Percentiles rank a stretch among this genome's conserved stretches.
These are phyloP conservation scores for Acleris holmiana DNA, from an alignment of 2,888 invertebrate species.

Conservation along the genomic window DNA sequence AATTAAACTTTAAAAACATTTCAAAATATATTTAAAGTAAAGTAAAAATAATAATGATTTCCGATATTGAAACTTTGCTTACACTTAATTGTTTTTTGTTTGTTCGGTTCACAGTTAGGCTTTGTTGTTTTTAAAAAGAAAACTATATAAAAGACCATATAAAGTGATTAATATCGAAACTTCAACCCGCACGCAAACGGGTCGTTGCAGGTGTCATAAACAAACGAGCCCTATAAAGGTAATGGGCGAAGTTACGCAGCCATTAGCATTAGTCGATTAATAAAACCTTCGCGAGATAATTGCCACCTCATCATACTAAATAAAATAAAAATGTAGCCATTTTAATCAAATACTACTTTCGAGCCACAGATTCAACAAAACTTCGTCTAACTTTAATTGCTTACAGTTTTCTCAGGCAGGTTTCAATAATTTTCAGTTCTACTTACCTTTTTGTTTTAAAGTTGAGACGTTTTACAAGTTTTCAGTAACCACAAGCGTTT, in stretches of 20 bases:
- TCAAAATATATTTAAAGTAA: too few relatives aligned
- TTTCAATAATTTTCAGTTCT: too few relatives aligned
- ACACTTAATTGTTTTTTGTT: neutral
- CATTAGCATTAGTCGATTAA: conserved; percentile 27
- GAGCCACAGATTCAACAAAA: too few relatives aligned
- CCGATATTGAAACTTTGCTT: neutral
- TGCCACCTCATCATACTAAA: conserved; percentile 3
- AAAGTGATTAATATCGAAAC: conserved; percentile 29
- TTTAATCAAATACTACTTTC: neutral
- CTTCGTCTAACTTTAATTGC: too few relatives aligned
- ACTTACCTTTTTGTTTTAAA: too few relatives aligned
- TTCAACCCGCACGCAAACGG: conserved; percentile 26
- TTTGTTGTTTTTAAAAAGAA: neutral
- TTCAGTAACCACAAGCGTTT: too few relatives aligned
- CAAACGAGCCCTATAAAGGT: conserved; percentile 29
- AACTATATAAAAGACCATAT: conserved; percentile 14
- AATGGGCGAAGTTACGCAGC: conserved; percentile 31
- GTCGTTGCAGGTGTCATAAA: conserved; percentile 36
- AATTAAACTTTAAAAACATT: too few relatives aligned
- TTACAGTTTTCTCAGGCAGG: too few relatives aligned
- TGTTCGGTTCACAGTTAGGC: neutral
- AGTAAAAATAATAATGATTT: too few relatives aligned
- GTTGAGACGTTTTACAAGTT: too few relatives aligned
- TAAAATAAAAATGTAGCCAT: neutral
- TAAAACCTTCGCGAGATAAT: conserved; percentile 15